A percentile compares a stretch with the other conserved stretches of the same genome.
phyloP scores from a whole-genome alignment of 2,113 vertebrate genomes.

The Vulpes vulpes region DNA sequence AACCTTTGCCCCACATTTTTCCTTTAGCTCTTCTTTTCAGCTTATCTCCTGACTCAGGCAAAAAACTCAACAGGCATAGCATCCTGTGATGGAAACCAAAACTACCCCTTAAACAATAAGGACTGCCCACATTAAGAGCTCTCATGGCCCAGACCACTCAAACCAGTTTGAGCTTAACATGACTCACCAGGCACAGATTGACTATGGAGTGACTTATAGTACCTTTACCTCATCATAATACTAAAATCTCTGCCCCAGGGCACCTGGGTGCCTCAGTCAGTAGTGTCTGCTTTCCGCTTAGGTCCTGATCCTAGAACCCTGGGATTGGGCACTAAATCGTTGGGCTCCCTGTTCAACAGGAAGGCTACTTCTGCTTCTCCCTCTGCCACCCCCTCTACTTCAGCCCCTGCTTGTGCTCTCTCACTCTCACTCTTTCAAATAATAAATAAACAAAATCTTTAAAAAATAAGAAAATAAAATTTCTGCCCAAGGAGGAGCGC shows the following conservation, averaged over 20 bases:
- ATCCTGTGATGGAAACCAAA: neutral
- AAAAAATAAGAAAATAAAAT: neutral
- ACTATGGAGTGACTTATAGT: neutral
- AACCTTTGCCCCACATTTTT: neutral
- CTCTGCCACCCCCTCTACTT: too few species aligned
- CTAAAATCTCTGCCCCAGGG: neutral
- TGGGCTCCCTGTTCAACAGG: too few species aligned
- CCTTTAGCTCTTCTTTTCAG: neutral
- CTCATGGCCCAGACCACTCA: neutral
- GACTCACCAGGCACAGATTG: neutral
- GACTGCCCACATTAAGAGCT: neutral
- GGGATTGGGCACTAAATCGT: too few species aligned
- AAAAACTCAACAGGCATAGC: neutral
- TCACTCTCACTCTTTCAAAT: too few species aligned
- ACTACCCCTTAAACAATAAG: neutral
- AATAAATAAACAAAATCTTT: too few species aligned
- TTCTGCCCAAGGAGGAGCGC: neutral
- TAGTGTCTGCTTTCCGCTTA: too few species aligned
- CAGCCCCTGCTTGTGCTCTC: too few species aligned
- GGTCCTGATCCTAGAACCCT: too few species aligned
- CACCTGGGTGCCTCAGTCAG: too few species aligned
- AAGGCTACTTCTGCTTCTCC: too few species aligned
- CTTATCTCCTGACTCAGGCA: neutral
- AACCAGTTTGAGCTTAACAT: neutral
- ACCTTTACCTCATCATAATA: neutral